phyloP scores from a whole-genome alignment of 2,113 vertebrate genomes.

The Fukomys damarensis region DNA sequence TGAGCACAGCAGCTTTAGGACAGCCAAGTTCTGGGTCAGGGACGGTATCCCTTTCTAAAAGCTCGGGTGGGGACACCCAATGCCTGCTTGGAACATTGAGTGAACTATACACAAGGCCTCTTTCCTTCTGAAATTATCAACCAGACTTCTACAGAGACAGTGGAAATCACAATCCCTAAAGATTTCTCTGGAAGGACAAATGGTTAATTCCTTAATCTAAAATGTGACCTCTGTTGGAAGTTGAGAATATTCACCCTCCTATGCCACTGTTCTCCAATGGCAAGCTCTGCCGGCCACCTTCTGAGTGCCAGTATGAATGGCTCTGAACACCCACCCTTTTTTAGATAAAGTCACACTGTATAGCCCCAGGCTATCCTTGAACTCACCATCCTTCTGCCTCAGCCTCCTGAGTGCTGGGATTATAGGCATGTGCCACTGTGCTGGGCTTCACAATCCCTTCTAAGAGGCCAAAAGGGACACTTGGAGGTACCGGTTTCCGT shows the following conservation, averaged over 20 bases:
- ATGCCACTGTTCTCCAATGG: rapidly evolving
- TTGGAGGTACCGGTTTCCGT: background rate
- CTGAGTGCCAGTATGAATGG: rapidly evolving
- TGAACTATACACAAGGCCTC: rapidly evolving
- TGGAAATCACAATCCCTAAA: background rate
- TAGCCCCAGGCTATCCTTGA: background rate
- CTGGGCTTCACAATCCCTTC: background rate
- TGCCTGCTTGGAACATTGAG: background rate
- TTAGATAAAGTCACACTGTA: background rate
- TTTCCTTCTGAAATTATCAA: background rate
- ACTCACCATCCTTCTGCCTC: background rate
- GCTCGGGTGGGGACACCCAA: background rate
- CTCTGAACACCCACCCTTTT: too few species aligned
- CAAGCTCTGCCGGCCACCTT: background rate
- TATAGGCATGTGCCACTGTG: too few species aligned
- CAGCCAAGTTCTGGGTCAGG: background rate
- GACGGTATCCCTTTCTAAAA: background rate
- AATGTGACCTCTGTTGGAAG: too few species aligned
- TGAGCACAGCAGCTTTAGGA: rapidly evolving
- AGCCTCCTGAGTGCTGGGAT: background rate
- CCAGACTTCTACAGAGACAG: background rate
- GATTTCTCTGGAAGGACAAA: background rate
- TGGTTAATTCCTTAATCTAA: background rate
- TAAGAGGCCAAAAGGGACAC: background rate
- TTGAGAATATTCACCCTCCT: background rate